Conservation (phyloP, 2,888 invertebrate species). For the Molanna angustata region DNA sequence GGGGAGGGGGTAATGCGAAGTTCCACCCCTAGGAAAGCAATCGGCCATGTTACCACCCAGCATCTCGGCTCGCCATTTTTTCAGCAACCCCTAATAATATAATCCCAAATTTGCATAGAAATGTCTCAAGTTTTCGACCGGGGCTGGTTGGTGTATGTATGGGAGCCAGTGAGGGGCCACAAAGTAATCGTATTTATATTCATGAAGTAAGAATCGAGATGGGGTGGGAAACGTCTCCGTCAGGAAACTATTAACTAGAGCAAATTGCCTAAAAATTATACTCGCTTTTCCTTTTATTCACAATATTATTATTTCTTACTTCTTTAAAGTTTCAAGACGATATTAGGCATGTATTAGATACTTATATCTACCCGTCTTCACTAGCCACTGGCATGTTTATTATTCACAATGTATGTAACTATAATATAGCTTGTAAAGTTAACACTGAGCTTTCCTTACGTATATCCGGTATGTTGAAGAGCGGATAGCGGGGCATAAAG, state of each 20-base stretch:
- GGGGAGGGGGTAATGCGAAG: too few relatives aligned
- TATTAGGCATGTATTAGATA: too few relatives aligned
- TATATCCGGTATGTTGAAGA: too few relatives aligned
- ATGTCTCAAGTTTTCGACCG: conserved; percentile 31
- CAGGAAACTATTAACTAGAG: conserved; percentile 7
- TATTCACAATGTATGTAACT: too few relatives aligned
- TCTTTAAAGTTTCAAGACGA: too few relatives aligned
- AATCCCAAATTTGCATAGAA: conserved; percentile 31
- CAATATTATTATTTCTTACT: too few relatives aligned
- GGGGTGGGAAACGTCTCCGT: conserved; percentile 7
- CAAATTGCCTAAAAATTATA: too few relatives aligned
- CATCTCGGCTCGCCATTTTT: conserved; percentile 24
- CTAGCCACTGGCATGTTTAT: too few relatives aligned
- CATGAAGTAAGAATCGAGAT: conserved; percentile 24
- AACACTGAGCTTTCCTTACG: too few relatives aligned
- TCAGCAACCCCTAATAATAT: conserved; percentile 23
- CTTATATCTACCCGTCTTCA: too few relatives aligned
- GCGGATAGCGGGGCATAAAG: too few relatives aligned
- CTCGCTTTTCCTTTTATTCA: background rate
- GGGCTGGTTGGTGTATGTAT: conserved; percentile 2
- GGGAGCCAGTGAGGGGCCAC: conserved; percentile 11
- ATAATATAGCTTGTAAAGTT: too few relatives aligned
- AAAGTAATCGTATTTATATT: conserved; percentile 32
- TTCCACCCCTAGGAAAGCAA: background rate
- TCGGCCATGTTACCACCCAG: conserved; percentile 16